Base-by-base conservation (phyloP, 2,797 vertebrate genomes). In the Prionace glauca region DNA sequence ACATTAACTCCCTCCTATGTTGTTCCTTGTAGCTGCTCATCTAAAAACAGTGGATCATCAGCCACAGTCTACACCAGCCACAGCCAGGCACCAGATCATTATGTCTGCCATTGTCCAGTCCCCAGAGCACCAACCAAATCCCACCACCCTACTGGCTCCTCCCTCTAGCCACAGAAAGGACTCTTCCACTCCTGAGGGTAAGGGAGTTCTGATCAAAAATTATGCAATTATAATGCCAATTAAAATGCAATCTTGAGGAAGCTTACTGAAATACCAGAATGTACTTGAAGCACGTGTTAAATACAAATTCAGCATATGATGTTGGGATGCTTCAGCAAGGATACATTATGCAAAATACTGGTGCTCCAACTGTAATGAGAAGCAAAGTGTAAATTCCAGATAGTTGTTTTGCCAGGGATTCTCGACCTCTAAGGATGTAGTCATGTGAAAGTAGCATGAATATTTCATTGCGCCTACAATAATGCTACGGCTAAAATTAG, bases 51-150 rank as follows among this genome's bases (percentile, higher is more conserved):
- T 98, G 74, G 99, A 99, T 96, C 98, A 99, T 84, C 97, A 97
- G 77, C 98, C 98, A 96, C 98, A 99, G 0, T 98, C 99, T 88
- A 99, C 99, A 0, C 99, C 99, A 0, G 99, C 98, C 96, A 98
- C 98, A 10, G 98, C 99, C 95, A 98, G 99, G 96, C 99, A 99
- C 97, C 99, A 99, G 97, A 99, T 99, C 96, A 98, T 99, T 97
- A 99, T 99, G 99, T 99, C 99, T 8, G 99, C 99, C 96, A 98
- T 99, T 50, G 99, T 99, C 93, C 98, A 99, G 96, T 99, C 99
- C 0, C 99, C 99, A 0, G 99, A 99, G 97, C 99, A 99, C 96
- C 99, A 99, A 96, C 99, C 99, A 95, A 99, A 99, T 96, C 98
- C 99, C 95, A 98, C 98, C 97, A 98, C 98, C 96, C 97, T 99